Percentiles rank a stretch among this genome's conserved stretches.
Evolutionary conservation across 2,113 vertebrate genomes (phyloP).

Genomic region (Labeo catla): DNA sequence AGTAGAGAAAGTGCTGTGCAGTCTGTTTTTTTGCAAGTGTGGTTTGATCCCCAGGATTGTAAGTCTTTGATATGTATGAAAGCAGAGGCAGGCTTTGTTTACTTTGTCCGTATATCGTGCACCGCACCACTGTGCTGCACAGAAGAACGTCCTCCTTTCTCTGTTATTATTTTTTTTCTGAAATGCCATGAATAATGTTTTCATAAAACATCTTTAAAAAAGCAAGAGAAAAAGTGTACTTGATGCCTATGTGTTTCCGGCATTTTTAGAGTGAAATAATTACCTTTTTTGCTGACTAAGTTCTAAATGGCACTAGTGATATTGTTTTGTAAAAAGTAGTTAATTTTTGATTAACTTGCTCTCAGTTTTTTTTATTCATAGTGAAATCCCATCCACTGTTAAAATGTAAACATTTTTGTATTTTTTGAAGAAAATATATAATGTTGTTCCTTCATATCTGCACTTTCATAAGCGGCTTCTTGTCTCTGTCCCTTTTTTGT

Average conservation of each 20-base stretch:
- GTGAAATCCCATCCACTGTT: constrained; percentile 68
- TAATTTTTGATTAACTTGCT: constrained; percentile 69
- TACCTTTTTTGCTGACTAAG: constrained; percentile 50
- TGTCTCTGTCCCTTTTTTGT: constrained; percentile 63
- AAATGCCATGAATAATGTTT: constrained; percentile 47
- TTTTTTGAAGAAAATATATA: constrained; percentile 77
- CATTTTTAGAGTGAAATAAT: constrained; percentile 39
- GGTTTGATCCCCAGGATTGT: constrained; percentile 75
- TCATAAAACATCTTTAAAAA: constrained; percentile 56
- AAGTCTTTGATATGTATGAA: constrained; percentile 28
- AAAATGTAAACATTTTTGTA: constrained; percentile 75
- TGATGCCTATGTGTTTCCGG: constrained; percentile 54
- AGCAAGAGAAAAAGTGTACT: constrained; percentile 50
- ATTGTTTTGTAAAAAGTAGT: constrained; percentile 66
- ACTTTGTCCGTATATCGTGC: constrained; percentile 24
- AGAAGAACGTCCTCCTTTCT: background rate
- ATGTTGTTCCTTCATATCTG: constrained; percentile 84
- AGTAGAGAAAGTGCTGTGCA: constrained; percentile 83
- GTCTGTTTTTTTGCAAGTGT: constrained; percentile 82
- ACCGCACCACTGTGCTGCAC: constrained; percentile 8
- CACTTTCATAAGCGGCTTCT: constrained; percentile 74
- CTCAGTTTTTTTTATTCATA: constrained; percentile 63
- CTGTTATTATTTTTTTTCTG: background rate
- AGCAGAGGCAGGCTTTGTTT: constrained; percentile 34
- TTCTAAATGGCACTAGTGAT: constrained; percentile 64